Evolutionary conservation across 2,888 invertebrate genomes (phyloP), one percentile per base, ranked within the genome.

Genomic region (Sesia bembeciformis): DNA sequence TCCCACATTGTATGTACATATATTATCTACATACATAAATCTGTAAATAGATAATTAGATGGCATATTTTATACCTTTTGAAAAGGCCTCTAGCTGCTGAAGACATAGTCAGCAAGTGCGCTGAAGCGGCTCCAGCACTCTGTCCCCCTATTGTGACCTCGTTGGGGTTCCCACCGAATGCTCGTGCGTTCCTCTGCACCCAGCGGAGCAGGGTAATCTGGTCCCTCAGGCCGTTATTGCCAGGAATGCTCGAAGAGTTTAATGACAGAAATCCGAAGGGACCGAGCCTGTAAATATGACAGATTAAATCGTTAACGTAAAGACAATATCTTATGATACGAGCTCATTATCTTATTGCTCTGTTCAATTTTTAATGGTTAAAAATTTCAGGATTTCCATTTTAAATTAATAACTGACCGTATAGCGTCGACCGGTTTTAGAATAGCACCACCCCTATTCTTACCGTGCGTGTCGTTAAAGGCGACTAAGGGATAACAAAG

Each of bases 211-310:
- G 66, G 23, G 84, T 81, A 53, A 88, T 67, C 60, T 74, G 71
- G 63, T 90, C 90, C 1, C 88, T 78, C n/a, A 90, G 68, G 1
- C 85, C 90, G 55, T 77, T 77, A 72, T 90, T 90, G n/a, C 88
- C 89, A 39, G 90, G 90, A 4, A 87, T 64, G 55, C 69, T 62
- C 0, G 71, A 54, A 1, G 82, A 72, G 61, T 81, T 78, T 54
- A 87, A 66, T 0, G 82, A 82, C 8, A 90, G 72, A 64, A 87
- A 90, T 8, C 90, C 90, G 57, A 90, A 78, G 3, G 81, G 78
- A 58, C 84, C 84, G 51, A 87, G 55, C 57, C 88, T 88, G 78
- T 4, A 80, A 77, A 51, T 3, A 4, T 40, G 53, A 51, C 23
- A 23, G 23, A 23, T 23, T 23, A 23, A 23, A 23, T 23, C 23